Conservation (phyloP, 2,113 vertebrate species). For the Struthio camelus region DNA sequence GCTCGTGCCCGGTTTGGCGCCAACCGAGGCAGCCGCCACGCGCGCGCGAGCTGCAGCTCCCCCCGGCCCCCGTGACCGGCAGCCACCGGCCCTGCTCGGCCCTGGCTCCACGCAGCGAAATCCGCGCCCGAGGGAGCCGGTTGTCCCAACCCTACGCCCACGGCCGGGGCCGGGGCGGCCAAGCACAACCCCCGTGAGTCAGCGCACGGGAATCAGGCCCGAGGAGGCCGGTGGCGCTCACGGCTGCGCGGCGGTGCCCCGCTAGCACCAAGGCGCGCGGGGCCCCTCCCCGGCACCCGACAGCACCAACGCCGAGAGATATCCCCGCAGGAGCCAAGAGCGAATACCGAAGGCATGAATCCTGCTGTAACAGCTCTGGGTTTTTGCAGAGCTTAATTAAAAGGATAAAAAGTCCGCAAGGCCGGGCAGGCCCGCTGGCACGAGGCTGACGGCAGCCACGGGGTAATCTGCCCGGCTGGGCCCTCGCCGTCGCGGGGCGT, state of each 20-base stretch:
- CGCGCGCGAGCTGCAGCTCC: too few species aligned
- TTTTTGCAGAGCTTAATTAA: conserved; percentile 67
- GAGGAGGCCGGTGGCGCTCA: accelerated
- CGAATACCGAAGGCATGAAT: conserved; percentile 61
- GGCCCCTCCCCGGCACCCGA: not conserved
- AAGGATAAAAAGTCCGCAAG: conserved; percentile 31
- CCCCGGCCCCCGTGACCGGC: too few species aligned
- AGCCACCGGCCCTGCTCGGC: too few species aligned
- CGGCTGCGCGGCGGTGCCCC: accelerated
- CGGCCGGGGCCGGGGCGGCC: too few species aligned
- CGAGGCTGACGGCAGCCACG: accelerated
- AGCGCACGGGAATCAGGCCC: not conserved
- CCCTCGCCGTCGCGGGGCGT: accelerated
- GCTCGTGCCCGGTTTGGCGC: too few species aligned
- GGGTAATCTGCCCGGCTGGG: accelerated
- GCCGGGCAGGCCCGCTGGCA: conserved; percentile 56
- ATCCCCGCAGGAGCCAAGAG: conserved; percentile 23
- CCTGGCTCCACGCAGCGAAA: too few species aligned
- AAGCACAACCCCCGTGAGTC: not conserved
- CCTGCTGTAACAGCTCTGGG: conserved; percentile 34
- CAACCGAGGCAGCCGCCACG: too few species aligned
- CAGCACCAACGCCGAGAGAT: not conserved
- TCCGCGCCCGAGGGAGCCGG: too few species aligned
- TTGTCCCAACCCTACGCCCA: not conserved
- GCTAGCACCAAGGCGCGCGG: not conserved